Base-by-base conservation (phyloP, 2,888 invertebrate genomes). In the Orthosia gracilis region DNA sequence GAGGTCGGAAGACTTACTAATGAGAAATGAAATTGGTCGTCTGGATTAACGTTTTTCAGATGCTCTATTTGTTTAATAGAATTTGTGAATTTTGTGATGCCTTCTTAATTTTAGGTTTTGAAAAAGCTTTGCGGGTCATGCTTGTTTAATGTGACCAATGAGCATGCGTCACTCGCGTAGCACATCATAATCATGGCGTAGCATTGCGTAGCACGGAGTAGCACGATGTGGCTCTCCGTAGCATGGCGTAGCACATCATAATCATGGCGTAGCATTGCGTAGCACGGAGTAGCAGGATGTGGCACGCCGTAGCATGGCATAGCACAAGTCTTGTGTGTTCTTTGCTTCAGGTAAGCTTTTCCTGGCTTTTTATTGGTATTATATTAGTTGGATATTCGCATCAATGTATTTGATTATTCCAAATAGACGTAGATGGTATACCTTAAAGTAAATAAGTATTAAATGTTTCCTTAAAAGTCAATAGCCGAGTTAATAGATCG, bases 1-100 rank as follows among this genome's bases (percentile, higher is more conserved):
- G 78, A 76, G 81, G 76, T 66, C 54, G 61, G 66, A 40, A 76
- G 78, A 78, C 70, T 75, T 78, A 69, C 75, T 85, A 86, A 86
- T 84, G 82, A 86, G 86, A 84, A 86, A 78, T 84, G 62, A 78
- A 85, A 86, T 78, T 76, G 76, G 64, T 81, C 59, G 69, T 66
- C 76, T 73, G 66, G 73, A 84, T 80, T 80, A 83, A 59, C 57
- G 69, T 69, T 76, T 85, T 74, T 73, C 54, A 66, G 66, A 67
- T 66, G 45, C 45, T 75, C 75, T 83, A 76, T 81, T 83, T 76
- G 49, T 75, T 23, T 45, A 79, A 71, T 65, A 12, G 57, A 68
- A 68, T 68, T 66, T 59, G 50, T 67, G 15, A 73, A 58, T 54
- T 50, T 69, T 23, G 52, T 5, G 5, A 21, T 7, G 1, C 3